Evolutionary conservation across 2,113 vertebrate genomes (phyloP), one percentile per base, ranked within the genome.

Genomic region (Trematocara unimaculatum): DNA sequence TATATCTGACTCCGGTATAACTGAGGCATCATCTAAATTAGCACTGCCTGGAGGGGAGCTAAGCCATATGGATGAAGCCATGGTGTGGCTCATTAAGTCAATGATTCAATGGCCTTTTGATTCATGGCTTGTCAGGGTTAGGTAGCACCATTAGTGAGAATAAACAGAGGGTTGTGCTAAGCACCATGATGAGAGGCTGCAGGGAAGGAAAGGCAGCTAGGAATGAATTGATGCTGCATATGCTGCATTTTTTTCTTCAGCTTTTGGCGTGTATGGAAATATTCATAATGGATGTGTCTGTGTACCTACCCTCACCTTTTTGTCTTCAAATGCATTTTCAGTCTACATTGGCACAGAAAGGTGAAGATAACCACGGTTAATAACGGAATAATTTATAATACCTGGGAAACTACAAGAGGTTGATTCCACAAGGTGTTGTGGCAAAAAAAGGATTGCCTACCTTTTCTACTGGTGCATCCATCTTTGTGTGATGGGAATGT

Each of bases 401-500:
- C 5, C 5, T 15, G 13, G 35, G 64, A 81, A 84, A 78, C 54
- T 62, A 42, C 8, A 74, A 54, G n/a, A 33, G 31, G 51, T 31
- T 11, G n/a, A 58, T 79, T 67, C 58, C 9, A 45, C 13, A 54
- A 60, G 70, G 81, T 40, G 40, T 26, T 5, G 23, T n/a, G 31
- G 38, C 45, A 47, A 20, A 33, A 13, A 72, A 45, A 47, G 33
- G 10, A 11, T 62, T 53, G 33, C 94, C 83, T 94, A 96, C 96
- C 95, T 95, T 87, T 47, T 92, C 87, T 31, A 87, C 67, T 5
- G 89, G 53, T 51, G 79, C 78, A 42, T 91, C 87, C 87, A 51
- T 82, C 95, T 96, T 90, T 88, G 49, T 47, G 35, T 54, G 88
- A 93, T 88, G 88, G 83, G 74, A 93, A 84, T 93, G 14, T 72